A percentile compares a stretch with the other conserved stretches of the same genome.
Evolutionary conservation across 2,113 vertebrate genomes (phyloP).

Genomic region (Mungos mungo): DNA sequence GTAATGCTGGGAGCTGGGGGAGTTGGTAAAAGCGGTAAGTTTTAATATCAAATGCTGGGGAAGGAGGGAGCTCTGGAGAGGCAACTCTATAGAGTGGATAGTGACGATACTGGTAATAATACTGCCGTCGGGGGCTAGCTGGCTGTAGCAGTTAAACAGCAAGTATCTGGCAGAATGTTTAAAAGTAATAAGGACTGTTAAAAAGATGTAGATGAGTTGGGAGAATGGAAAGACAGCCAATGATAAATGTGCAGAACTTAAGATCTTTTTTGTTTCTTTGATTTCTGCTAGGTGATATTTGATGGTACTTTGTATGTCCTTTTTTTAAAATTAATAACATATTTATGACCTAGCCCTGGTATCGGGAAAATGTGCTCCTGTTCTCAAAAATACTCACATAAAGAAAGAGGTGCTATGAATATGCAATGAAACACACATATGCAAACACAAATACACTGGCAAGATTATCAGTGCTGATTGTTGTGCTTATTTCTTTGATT

Average conservation of each 20-base stretch:
- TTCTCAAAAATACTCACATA: slow-evolving; percentile 3
- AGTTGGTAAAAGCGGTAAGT: slow-evolving; percentile 88
- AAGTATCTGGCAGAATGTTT: slow-evolving; percentile 40
- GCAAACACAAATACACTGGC: not conserved
- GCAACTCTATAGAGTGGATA: not conserved
- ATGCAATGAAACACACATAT: not conserved
- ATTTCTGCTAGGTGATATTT: not conserved
- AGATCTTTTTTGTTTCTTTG: not conserved
- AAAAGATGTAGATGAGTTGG: slow-evolving; percentile 67
- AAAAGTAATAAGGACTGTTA: not conserved
- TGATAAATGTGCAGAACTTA: not conserved
- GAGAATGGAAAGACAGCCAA: slow-evolving; percentile 48
- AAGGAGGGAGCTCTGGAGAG: slow-evolving; percentile 10
- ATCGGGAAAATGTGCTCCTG: not conserved
- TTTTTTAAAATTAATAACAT: not conserved
- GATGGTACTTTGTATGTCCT: not conserved
- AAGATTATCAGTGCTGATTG: not conserved
- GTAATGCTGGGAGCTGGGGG: slow-evolving; percentile 87
- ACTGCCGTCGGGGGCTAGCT: not conserved
- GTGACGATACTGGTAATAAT: not conserved
- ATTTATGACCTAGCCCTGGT: not conserved
- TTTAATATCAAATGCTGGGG: slow-evolving; percentile 57
- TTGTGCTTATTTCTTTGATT: not conserved
- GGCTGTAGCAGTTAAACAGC: not conserved
- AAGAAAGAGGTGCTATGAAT: not conserved